phyloP scores from a whole-genome alignment of 2,797 vertebrate genomes.

The Sarcophilus harrisii region DNA sequence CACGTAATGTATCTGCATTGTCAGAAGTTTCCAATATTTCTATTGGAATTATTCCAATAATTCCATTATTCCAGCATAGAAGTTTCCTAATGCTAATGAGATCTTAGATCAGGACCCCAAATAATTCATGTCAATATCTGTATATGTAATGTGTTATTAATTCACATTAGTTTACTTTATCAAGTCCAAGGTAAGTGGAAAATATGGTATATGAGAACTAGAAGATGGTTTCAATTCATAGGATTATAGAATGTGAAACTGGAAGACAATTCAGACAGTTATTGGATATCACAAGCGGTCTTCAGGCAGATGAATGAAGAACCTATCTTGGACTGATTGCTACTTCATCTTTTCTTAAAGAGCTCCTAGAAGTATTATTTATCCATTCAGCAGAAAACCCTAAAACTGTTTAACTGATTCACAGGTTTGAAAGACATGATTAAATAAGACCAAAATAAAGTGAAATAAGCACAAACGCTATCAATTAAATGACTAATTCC shows the following conservation, averaged over 20 bases:
- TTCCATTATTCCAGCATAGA: no score
- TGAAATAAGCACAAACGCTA: not conserved
- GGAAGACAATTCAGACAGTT: conserved; percentile 39
- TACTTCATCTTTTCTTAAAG: conserved; percentile 20
- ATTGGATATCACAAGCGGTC: conserved; percentile 1
- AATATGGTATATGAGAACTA: not conserved
- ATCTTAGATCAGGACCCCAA: no score
- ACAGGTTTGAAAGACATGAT: conserved; percentile 14
- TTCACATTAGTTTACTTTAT: not conserved
- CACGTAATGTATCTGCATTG: no score
- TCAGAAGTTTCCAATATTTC: no score
- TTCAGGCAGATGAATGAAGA: conserved; percentile 26
- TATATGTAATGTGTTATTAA: no score
- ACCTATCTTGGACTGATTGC: not conserved
- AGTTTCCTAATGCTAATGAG: no score
- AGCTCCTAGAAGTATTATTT: conserved; percentile 28
- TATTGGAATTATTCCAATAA: no score
- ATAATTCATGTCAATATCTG: no score
- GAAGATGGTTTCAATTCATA: conserved; percentile 56
- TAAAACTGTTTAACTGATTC: not conserved
- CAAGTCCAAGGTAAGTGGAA: conserved; percentile 41
- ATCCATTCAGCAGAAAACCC: conserved; percentile 18
- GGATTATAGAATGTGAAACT: conserved; percentile 25
- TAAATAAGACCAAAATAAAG: not conserved
- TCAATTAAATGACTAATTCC: not conserved